A percentile compares a stretch with the other conserved stretches of the same genome.
Evolutionary conservation across 2,113 vertebrate species (phyloP).

Genomic region (Cariama cristata): DNA sequence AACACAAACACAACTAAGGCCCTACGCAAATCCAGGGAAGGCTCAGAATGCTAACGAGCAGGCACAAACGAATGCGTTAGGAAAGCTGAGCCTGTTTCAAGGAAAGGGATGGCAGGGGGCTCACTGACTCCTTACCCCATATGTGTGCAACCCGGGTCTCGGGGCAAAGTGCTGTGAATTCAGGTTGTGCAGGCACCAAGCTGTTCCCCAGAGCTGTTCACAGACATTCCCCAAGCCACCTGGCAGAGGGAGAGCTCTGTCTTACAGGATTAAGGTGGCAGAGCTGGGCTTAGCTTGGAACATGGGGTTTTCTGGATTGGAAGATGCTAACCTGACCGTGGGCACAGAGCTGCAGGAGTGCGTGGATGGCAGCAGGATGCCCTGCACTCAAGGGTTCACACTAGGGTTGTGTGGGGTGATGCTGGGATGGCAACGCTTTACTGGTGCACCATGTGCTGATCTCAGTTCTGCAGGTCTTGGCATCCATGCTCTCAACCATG

Average conservation of each 20-base stretch:
- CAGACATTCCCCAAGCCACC: neutral
- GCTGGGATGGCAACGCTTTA: neutral
- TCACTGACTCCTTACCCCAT: neutral
- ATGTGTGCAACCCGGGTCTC: rapidly evolving
- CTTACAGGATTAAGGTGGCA: rapidly evolving
- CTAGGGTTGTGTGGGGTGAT: neutral
- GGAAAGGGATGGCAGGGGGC: neutral
- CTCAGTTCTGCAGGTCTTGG: neutral
- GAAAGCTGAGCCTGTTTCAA: neutral
- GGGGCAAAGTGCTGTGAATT: neutral
- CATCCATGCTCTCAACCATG: rapidly evolving
- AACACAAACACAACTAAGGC: neutral
- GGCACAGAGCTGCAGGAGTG: rapidly evolving
- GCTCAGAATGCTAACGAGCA: rapidly evolving
- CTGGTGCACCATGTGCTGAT: rapidly evolving
- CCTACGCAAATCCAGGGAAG: neutral
- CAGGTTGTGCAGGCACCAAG: neutral
- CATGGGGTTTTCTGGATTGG: neutral
- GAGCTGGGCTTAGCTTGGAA: neutral
- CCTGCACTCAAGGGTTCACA: neutral
- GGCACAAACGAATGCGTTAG: neutral
- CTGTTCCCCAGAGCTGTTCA: neutral
- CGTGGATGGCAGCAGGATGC: neutral
- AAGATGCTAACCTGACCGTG: rapidly evolving
- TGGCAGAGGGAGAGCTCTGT: rapidly evolving